Base-by-base conservation (phyloP, 2,797 vertebrate species). In the Florisuga fusca region DNA sequence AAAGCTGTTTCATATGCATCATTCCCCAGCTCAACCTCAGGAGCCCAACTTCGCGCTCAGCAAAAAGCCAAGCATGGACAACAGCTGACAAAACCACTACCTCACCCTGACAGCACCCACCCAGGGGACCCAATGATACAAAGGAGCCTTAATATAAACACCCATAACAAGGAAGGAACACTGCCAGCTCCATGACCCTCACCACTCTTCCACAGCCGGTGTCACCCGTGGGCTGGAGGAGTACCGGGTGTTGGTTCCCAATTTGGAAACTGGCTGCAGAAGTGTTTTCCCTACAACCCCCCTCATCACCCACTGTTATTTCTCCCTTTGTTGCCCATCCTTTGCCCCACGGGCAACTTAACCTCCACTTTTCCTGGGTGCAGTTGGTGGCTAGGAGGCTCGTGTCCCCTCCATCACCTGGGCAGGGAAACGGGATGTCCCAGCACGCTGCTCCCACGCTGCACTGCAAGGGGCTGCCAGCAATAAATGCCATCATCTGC, bases 401-500 rank as follows among this genome's bases (percentile, higher is more conserved):
- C 6, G 1, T 9, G 48, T 41, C 55, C 71, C 84, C 43, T 63
- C 34, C 57, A 21, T 12, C 43, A 46, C 27, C 51, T 11, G 0
- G 3, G 48, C 54, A 41, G 10, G 53, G 69, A 38, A 0, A 0
- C 2, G 4, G 68, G 48, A 45, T 0, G 38, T 9, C 73, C 55
- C 18, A 7, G 51, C 48, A 23, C 4, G 1, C 41, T 54, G 80
- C 41, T 86, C 73, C 92, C 0, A 0, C 8, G 5, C 78, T 0
- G 2, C 0, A 1, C 43, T 55, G 19, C 66, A 63, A 54, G 84
- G 84, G 43, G 15, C 4, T 62, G 63, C 64, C 64, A 41, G 74
- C 88, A 48, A 61, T 21, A 31, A 73, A 45, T 0, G 1, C 0
- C 4, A 64, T 50, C 0, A 3, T 48, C 68, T 31, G 68, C 85